A percentile compares a stretch with the other conserved stretches of the same genome.
These are phyloP conservation scores for Spatulosminthurus flaviceps DNA, from an alignment of 2,888 invertebrate genomes.

Conservation along the genomic window DNA sequence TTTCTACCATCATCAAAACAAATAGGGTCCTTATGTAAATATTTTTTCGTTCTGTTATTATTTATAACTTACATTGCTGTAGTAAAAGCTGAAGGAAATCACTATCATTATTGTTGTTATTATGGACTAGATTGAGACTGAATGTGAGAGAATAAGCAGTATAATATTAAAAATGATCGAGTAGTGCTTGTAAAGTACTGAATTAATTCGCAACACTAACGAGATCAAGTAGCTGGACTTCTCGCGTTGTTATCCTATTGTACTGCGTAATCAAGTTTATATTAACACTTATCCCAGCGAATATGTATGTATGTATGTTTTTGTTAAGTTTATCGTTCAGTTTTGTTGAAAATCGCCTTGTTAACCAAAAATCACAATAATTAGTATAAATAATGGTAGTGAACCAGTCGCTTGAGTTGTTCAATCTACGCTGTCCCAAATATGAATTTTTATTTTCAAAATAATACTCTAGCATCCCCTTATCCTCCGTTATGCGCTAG, in stretches of 20 bases:
- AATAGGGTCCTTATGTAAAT: neutral
- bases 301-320: too few species aligned
- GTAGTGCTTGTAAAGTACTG: slow-evolving; percentile 34
- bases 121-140: slow-evolving; percentile 46
- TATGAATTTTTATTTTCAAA: too few species aligned
- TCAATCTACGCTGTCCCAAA: too few species aligned
- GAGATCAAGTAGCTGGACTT: slow-evolving; percentile 40
- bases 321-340: slow-evolving; percentile 21
- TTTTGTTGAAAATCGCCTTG: slow-evolving; percentile 9
- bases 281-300: slow-evolving; percentile 22
- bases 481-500: too few species aligned
- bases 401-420: neutral
- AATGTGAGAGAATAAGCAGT: slow-evolving; percentile 24
- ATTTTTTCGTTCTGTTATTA: slow-evolving; percentile 12
- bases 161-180: slow-evolving; percentile 1
- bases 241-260: slow-evolving; percentile 40
- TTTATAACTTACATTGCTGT: neutral
- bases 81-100: slow-evolving; percentile 25
- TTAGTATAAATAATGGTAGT: neutral
- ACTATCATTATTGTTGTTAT: slow-evolving; percentile 26
- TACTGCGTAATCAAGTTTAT: slow-evolving; percentile 8
- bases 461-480: too few species aligned
- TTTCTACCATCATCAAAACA: too few species aligned
- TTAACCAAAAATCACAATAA: neutral
- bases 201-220: slow-evolving; percentile 37